phyloP scores from a whole-genome alignment of 1,140 invertebrate species.

The Himalopsyche phryganea region DNA sequence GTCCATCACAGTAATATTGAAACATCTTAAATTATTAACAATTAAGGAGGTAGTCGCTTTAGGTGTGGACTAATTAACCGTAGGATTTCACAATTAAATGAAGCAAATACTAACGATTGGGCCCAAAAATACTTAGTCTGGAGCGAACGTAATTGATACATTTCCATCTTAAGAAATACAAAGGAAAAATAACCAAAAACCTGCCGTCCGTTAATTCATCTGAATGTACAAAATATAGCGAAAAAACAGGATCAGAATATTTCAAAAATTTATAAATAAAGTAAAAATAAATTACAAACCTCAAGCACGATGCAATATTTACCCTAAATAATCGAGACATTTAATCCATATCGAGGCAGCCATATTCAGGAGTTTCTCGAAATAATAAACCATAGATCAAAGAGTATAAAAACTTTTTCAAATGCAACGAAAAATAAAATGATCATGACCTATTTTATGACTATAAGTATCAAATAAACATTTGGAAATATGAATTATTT shows the following conservation, averaged over 20 bases:
- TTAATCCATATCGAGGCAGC: conserved; percentile 16
- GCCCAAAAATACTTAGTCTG: not conserved
- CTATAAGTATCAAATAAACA: no score
- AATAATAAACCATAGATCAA: conserved; percentile 16
- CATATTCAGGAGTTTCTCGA: conserved; percentile 22
- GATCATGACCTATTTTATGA: no score
- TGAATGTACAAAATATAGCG: not conserved
- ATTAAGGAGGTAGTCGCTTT: no score
- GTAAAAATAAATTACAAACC: not conserved
- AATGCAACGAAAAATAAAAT: no score
- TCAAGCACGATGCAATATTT: conserved; percentile 11
- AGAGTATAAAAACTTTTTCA: no score
- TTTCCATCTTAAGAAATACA: conserved; percentile 22
- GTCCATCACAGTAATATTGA: no score
- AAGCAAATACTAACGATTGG: no score
- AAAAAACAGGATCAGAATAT: no score
- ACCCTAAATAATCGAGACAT: conserved; percentile 10
- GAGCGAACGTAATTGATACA: conserved; percentile 14
- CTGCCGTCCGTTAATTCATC: not conserved
- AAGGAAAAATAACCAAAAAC: conserved; percentile 18
- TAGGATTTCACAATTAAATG: no score
- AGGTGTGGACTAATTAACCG: no score
- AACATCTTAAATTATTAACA: no score
- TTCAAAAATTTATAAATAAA: not conserved
- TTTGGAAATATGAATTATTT: no score